Evolutionary conservation across 2,888 invertebrate genomes (phyloP).

Genomic region (Ichneumoninae sp.): DNA sequence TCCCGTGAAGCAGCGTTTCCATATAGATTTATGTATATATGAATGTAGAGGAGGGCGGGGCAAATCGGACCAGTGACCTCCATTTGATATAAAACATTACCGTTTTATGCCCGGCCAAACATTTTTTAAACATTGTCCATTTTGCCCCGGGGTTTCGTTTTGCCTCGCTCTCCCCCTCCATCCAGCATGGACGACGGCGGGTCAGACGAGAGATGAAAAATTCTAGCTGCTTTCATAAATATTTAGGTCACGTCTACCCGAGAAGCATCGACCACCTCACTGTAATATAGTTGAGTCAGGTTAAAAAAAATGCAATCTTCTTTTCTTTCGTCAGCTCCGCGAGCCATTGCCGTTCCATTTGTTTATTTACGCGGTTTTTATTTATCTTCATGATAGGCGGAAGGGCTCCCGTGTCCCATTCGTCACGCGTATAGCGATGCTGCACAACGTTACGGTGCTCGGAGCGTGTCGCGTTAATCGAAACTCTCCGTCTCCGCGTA

Average conservation of each 20-base stretch:
- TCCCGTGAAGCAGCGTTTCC: neutral
- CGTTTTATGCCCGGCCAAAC: too few relatives aligned
- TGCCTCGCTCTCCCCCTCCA: too few relatives aligned
- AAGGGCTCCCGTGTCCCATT: neutral
- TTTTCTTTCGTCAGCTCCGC: neutral
- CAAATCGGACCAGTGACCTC: too few relatives aligned
- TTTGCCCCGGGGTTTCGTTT: too few relatives aligned
- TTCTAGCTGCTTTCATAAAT: conserved; percentile 41
- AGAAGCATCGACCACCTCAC: conserved; percentile 18
- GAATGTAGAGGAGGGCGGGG: neutral
- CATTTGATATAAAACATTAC: neutral
- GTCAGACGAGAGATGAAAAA: conserved; percentile 22
- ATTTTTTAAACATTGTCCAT: too few relatives aligned
- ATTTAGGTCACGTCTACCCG: conserved; percentile 46
- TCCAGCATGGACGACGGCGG: neutral
- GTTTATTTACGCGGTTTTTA: conserved; percentile 45
- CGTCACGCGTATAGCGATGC: neutral
- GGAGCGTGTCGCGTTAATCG: neutral
- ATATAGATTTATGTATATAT: neutral
- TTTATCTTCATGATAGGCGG: conserved; percentile 28
- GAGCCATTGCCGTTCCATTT: conserved; percentile 6
- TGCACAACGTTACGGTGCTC: conserved; percentile 12
- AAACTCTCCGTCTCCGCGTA: conserved; percentile 4
- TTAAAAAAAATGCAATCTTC: neutral
- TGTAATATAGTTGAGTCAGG: neutral